Evolutionary conservation across 2,113 vertebrate species (phyloP).

Genomic region (Tachuris rubrigastra): DNA sequence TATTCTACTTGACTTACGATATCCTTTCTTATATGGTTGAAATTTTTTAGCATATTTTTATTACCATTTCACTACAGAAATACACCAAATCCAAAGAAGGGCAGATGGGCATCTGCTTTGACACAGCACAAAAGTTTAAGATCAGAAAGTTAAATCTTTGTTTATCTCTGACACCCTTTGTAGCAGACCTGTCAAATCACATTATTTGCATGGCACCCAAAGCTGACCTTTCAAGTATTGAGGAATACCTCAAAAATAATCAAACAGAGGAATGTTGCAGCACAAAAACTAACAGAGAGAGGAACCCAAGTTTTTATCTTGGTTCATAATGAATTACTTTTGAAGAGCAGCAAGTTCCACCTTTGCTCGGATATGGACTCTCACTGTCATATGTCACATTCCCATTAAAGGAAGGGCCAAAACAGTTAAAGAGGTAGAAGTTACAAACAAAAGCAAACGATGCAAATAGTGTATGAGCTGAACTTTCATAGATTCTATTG

Average conservation of each 20-base stretch:
- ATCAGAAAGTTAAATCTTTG: neutral
- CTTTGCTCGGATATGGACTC: neutral
- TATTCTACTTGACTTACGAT: neutral
- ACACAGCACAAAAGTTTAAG: neutral
- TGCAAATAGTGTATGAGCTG: neutral
- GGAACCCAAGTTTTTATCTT: neutral
- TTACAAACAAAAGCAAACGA: too few relatives aligned
- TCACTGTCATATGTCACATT: neutral
- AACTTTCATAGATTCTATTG: neutral
- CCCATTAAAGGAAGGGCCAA: neutral
- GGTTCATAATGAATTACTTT: neutral
- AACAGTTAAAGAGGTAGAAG: neutral
- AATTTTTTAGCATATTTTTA: neutral
- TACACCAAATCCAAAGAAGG: fast-evolving
- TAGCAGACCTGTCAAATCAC: neutral
- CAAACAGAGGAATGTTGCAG: neutral
- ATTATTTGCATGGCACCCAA: neutral
- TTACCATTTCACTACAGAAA: neutral
- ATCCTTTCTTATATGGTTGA: neutral
- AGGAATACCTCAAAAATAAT: neutral
- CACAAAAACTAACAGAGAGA: neutral
- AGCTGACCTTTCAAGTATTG: neutral
- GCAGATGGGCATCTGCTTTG: neutral
- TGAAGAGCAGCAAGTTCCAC: neutral
- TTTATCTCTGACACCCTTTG: neutral